A percentile compares a stretch with the other conserved stretches of the same genome.
Conservation (phyloP, 2,113 vertebrate genomes). For the Osmerus eperlanus region DNA sequence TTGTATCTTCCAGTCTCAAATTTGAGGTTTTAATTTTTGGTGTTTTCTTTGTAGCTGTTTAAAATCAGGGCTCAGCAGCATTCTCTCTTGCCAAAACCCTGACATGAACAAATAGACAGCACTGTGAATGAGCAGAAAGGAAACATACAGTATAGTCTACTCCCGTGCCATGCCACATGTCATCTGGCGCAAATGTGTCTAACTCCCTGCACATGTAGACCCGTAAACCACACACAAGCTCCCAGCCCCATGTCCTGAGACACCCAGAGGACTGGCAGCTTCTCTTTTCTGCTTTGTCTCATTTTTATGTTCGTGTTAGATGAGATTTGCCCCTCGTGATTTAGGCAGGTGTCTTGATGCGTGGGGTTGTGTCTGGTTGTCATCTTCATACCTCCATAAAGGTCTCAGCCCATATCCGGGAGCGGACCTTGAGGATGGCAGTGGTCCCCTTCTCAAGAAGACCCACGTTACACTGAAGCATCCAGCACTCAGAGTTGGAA, state of each 20-base stretch:
- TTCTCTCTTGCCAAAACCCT: slow-evolving; percentile 31
- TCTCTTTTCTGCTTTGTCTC: too few species aligned
- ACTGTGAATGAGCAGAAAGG: slow-evolving; percentile 16
- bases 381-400: slow-evolving; percentile 76
- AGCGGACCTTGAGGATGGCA: slow-evolving; percentile 78
- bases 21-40: slow-evolving; percentile 21
- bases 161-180: slow-evolving; percentile 12
- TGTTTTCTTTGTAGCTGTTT: slow-evolving; percentile 16
- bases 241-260: too few species aligned
- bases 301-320: too few species aligned
- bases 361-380: neutral
- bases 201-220: neutral
- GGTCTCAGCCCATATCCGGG: slow-evolving; percentile 83
- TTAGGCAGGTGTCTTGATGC: neutral
- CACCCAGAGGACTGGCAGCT: too few species aligned
- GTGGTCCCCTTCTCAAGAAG: slow-evolving; percentile 78
- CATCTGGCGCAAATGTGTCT: slow-evolving; percentile 24
- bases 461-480: slow-evolving; percentile 77
- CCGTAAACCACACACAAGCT: too few species aligned
- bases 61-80: slow-evolving; percentile 18
- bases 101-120: slow-evolving; percentile 40
- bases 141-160: neutral
- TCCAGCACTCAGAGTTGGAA: slow-evolving; percentile 78
- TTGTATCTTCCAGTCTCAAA: slow-evolving; percentile 17
- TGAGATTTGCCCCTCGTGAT: too few species aligned